Conservation (phyloP, 2,113 vertebrate species). For the Heptranchias perlo region DNA sequence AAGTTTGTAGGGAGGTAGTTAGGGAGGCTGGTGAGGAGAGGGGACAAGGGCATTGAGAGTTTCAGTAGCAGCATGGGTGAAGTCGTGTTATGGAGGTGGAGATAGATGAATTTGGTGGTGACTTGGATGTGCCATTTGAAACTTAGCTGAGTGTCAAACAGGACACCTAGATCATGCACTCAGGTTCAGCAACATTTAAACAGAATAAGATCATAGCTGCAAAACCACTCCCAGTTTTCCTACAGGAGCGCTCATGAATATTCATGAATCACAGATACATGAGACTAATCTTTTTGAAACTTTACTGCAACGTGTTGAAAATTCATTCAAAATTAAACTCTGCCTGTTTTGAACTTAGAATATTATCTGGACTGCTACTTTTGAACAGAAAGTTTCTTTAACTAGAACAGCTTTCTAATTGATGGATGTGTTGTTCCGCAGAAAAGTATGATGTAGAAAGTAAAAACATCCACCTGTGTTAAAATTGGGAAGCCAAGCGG, state of each 20-base stretch:
- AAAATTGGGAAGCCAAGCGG: conserved; percentile 83
- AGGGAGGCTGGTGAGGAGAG: neutral
- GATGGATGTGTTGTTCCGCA: conserved; percentile 5
- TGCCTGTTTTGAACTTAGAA: neutral
- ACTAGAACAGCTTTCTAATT: neutral
- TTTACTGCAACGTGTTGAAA: neutral
- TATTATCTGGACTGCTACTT: neutral
- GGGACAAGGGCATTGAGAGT: neutral
- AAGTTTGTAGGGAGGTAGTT: neutral
- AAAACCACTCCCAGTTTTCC: neutral
- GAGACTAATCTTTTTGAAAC: neutral
- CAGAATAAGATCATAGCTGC: neutral
- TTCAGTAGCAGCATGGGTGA: neutral
- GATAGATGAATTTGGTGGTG: neutral
- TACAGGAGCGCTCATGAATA: neutral
- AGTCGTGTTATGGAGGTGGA: neutral
- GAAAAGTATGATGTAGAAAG: conserved; percentile 40
- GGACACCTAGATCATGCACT: neutral
- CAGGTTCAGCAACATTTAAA: neutral
- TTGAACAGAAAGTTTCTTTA: neutral
- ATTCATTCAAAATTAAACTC: neutral
- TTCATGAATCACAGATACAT: neutral
- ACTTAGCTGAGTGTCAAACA: neutral
- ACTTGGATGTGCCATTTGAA: neutral
- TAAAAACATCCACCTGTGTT: conserved; percentile 66